Evolutionary conservation across 2,797 vertebrate species (phyloP).

Genomic region (Sorex maritimensis): DNA sequence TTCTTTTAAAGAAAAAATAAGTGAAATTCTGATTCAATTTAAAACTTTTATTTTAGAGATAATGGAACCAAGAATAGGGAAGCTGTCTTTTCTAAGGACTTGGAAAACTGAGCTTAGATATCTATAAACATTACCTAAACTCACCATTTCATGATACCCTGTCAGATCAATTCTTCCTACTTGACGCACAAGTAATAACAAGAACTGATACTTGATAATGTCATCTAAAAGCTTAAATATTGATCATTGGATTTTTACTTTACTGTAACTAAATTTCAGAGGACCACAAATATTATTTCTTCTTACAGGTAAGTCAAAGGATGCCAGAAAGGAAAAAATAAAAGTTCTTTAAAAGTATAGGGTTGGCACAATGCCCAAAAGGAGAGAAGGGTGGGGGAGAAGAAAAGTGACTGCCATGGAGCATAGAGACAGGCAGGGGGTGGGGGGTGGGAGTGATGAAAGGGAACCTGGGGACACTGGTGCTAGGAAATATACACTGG

Average conservation of each 20-base stretch:
- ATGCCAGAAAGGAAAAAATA: background rate
- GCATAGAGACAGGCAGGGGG: no score
- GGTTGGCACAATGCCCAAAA: no score
- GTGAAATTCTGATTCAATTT: slow-evolving; percentile 13
- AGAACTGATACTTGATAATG: background rate
- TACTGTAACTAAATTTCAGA: background rate
- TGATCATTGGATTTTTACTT: background rate
- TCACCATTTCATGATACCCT: background rate
- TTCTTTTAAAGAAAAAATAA: background rate
- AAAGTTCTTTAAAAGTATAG: background rate
- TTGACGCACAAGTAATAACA: background rate
- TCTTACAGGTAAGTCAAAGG: background rate
- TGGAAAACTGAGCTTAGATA: background rate
- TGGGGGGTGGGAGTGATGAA: no score
- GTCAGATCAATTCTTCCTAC: background rate
- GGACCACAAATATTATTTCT: background rate
- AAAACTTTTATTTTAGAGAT: background rate
- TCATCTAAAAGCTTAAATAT: background rate
- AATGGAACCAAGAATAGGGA: background rate
- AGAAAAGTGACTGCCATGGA: no score
- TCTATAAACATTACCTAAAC: no score
- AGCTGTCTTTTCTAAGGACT: background rate
- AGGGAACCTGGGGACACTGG: no score
- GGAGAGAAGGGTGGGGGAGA: no score
- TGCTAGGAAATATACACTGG: no score